Evolutionary conservation across 2,888 invertebrate species (phyloP).

Genomic region (Drosophila quinaria): DNA sequence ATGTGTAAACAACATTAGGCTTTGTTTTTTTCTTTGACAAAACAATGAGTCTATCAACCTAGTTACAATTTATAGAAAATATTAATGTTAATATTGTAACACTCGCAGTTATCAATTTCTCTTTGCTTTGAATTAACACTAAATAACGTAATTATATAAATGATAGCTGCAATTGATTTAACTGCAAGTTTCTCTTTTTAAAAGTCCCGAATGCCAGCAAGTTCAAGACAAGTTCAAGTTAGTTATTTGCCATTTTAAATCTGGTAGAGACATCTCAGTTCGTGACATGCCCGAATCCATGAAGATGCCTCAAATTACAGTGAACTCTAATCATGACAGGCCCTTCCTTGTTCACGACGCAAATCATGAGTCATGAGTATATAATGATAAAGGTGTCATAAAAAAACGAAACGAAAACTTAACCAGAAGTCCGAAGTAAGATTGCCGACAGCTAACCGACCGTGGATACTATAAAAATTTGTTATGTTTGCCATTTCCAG

Average conservation of each 20-base stretch:
- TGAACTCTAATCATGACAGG: conserved; percentile 1
- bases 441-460: conserved; percentile 37
- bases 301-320: not conserved
- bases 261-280: conserved; percentile 10
- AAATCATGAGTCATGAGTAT: conserved; percentile 30
- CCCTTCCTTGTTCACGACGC: conserved; percentile 38
- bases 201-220: conserved; percentile 20
- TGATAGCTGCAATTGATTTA: conserved; percentile 1
- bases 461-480: conserved; percentile 47
- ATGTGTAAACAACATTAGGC: not conserved
- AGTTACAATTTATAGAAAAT: too few relatives aligned
- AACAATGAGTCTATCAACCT: too few relatives aligned
- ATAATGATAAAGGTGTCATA: conserved; percentile 38
- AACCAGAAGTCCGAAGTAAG: conserved; percentile 23
- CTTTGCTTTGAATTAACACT: not conserved
- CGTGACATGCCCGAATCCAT: conserved; percentile 24
- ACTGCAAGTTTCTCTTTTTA: conserved; percentile 28
- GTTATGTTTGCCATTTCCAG: conserved; percentile 54
- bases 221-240: conserved; percentile 21
- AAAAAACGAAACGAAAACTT: conserved; percentile 37
- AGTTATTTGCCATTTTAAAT: conserved; percentile 13
- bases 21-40: too few relatives aligned
- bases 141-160: conserved; percentile 5
- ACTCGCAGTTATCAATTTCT: not conserved
- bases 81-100: too few relatives aligned